Evolutionary conservation across 1,140 invertebrate genomes (phyloP).

Genomic region (Matsumurasca onukii): DNA sequence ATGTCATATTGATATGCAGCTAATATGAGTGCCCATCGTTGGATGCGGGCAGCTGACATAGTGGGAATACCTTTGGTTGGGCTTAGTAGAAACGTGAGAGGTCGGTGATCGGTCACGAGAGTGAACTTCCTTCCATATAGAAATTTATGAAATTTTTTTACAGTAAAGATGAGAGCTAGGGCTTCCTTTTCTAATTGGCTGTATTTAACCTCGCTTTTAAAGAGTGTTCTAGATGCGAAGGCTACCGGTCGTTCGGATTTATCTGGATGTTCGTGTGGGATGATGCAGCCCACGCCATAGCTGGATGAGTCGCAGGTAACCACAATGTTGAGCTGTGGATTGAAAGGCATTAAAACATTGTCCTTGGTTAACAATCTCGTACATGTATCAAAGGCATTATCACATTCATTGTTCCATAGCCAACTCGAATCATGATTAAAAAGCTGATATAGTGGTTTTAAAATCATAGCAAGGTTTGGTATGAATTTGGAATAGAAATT

Average conservation of each 20-base stretch:
- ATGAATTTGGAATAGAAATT: no score
- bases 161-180: neutral
- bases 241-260: constrained; percentile 6
- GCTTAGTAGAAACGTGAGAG: neutral
- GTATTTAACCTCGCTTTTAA: neutral
- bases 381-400: neutral
- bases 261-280: neutral
- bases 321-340: neutral
- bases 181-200: neutral
- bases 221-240: constrained; percentile 3
- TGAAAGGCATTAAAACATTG: neutral
- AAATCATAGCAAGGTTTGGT: no score
- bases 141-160: neutral
- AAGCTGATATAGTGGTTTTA: no score
- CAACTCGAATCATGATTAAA: neutral
- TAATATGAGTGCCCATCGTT: neutral
- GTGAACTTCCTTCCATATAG: neutral
- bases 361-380: neutral
- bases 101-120: neutral
- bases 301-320: neutral
- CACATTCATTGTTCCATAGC: neutral
- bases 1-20: neutral
- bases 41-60: neutral
- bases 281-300: neutral
- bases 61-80: neutral